A percentile compares a stretch with the other conserved stretches of the same genome.
These are phyloP conservation scores for Furcifer pardalis DNA, from an alignment of 2,797 vertebrate species.

Conservation along the genomic window DNA sequence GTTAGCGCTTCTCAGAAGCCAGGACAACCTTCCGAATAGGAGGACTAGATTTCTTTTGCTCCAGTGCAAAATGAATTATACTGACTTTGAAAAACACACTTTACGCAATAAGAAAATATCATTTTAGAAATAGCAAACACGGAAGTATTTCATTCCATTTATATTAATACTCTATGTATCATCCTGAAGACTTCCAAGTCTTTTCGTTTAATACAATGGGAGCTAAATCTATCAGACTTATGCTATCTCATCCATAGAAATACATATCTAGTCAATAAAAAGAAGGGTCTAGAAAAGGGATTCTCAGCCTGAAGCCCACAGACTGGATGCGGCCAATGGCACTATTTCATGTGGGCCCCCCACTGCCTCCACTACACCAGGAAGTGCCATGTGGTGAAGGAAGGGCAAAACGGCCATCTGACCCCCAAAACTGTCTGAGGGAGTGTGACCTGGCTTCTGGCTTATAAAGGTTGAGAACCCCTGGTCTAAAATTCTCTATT, in stretches of 20 bases:
- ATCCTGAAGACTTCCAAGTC: constrained; percentile 2
- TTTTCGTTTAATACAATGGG: constrained; percentile 15
- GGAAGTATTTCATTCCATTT: background rate
- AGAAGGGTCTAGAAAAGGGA: no score
- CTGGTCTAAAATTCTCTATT: background rate
- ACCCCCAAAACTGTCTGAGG: no score
- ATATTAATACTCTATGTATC: background rate
- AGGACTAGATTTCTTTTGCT: constrained; percentile 22
- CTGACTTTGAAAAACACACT: background rate
- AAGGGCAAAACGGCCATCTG: no score
- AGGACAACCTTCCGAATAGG: background rate
- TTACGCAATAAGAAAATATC: background rate
- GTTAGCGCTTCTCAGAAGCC: constrained; percentile 25
- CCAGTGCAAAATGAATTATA: background rate
- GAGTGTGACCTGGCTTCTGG: no score
- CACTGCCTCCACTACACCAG: no score
- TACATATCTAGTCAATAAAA: background rate
- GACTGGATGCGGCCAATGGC: no score
- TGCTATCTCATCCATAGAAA: background rate
- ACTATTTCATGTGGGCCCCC: no score
- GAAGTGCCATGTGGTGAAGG: no score
- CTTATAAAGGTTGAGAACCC: no score
- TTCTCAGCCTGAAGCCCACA: no score
- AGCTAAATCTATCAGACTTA: background rate
- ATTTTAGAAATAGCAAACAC: constrained; percentile 1